Evolutionary conservation across 2,888 invertebrate species (phyloP).

Genomic region (Andrena flavipes): DNA sequence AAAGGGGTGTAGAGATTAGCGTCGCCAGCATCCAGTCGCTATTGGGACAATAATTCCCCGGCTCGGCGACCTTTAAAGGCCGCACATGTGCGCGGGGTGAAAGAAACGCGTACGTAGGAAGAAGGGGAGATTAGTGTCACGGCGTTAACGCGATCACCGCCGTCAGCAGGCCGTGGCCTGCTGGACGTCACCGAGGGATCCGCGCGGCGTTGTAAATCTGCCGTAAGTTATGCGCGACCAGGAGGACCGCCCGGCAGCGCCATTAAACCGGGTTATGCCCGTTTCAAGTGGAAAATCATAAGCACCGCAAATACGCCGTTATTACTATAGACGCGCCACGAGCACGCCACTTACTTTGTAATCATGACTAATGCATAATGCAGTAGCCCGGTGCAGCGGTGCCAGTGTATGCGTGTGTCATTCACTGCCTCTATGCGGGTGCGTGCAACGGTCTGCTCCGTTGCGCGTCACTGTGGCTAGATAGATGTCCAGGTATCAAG

Average conservation of each 20-base stretch:
- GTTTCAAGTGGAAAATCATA: constrained; percentile 81
- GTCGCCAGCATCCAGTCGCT: not conserved
- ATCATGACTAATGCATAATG: constrained; percentile 82
- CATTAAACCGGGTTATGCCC: constrained; percentile 80
- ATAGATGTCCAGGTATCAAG: constrained; percentile 3
- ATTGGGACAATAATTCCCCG: constrained; percentile 57
- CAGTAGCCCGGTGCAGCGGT: constrained; percentile 67
- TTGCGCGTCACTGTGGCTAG: not conserved
- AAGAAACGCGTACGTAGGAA: constrained; percentile 35
- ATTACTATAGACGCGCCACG: constrained; percentile 77
- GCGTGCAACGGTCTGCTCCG: constrained; percentile 12
- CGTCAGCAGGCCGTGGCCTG: constrained; percentile 53
- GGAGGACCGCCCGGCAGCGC: constrained; percentile 68
- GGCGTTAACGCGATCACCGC: constrained; percentile 66
- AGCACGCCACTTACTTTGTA: constrained; percentile 81
- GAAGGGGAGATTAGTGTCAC: constrained; percentile 64
- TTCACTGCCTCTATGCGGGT: constrained; percentile 40
- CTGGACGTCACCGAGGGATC: constrained; percentile 48
- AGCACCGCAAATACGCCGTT: constrained; percentile 80
- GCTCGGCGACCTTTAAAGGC: constrained; percentile 71
- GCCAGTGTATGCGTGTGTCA: constrained; percentile 51
- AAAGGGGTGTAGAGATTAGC: too few species aligned
- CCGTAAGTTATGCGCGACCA: constrained; percentile 73
- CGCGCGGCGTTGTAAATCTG: constrained; percentile 73
- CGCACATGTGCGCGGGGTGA: constrained; percentile 26